Base-by-base conservation (phyloP, 2,113 vertebrate species). In the Phainopepla nitens region DNA sequence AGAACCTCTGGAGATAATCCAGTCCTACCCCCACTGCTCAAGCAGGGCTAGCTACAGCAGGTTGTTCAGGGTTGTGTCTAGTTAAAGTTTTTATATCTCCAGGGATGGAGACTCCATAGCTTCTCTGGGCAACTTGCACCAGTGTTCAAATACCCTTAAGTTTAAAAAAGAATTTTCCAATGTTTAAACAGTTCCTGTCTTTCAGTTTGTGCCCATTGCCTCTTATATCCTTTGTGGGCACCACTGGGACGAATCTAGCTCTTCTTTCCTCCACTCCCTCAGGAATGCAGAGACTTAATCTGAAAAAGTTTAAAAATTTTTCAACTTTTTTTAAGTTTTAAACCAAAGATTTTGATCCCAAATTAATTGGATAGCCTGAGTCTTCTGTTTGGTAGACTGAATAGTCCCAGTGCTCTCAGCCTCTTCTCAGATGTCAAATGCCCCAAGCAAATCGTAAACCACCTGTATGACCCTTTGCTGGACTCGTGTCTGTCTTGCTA, bases 61-160 rank as follows among this genome's bases (percentile, higher is more conserved):
- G 9, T n/a, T 64, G 13, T 14, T 91, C 44, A 31, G 54, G 27
- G 12, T 20, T 4, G 0, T 15, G 7, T 25, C 31, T 57, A 61
- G 21, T 5, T 72, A 49, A 8, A 8, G 8, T 27, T 71, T 80
- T 50, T 64, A 0, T 70, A 57, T 31, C 29, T 69, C 36, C 36
- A 81, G 19, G 25, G 9, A 56, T 49, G 29, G 45, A 47, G 20
- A 71, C 6, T 18, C 29, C 13, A 53, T 11, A 65, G 12, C 12
- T 11, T 53, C 24, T 47, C 41, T 61, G 8, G 41, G 10, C 2
- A 44, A 65, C 9, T 25, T 51, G 4, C 0, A 3, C 18, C 29
- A 11, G 14, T 44, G 22, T n/a, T 70, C 41, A 42, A 60, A 56
- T 27, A 72, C 9, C 7, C 10, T 33, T 49, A 65, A 27, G 22